Conservation (phyloP, 2,888 invertebrate genomes). For the Athetis lepigone region DNA sequence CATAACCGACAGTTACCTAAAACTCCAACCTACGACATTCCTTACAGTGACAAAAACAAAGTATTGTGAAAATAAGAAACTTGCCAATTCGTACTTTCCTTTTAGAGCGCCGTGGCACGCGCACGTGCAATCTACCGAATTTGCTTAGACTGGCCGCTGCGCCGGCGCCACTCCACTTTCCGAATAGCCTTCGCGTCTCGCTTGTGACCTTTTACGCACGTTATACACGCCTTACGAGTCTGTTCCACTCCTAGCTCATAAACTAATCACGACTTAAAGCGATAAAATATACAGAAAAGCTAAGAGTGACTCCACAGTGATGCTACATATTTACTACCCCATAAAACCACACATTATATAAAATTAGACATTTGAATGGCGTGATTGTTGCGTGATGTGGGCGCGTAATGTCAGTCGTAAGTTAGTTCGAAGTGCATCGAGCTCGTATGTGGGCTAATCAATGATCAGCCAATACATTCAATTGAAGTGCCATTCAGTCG, state of each 20-base stretch:
- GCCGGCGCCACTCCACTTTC: conserved; percentile 88
- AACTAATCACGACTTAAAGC: conserved; percentile 70
- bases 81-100: conserved; percentile 59
- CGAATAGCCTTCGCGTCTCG: conserved; percentile 89
- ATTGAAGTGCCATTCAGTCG: conserved; percentile 59
- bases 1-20: not conserved
- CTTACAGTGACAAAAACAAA: conserved; percentile 32
- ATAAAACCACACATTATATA: conserved; percentile 32
- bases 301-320: conserved; percentile 54
- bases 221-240: conserved; percentile 78
- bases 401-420: conserved; percentile 56
- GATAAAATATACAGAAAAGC: conserved; percentile 63
- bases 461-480: conserved; percentile 62
- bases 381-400: conserved; percentile 47
- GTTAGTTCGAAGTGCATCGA: conserved; percentile 59
- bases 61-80: conserved; percentile 53
- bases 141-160: conserved; percentile 79
- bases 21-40: conserved; percentile 25
- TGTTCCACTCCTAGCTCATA: conserved; percentile 77
- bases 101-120: conserved; percentile 49
- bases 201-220: conserved; percentile 88
- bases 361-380: conserved; percentile 42
- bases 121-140: conserved; percentile 81
- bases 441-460: conserved; percentile 63
- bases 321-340: conserved; percentile 28